phyloP scores from a whole-genome alignment of 2,888 invertebrate genomes.

The Meandrusa payeni region DNA sequence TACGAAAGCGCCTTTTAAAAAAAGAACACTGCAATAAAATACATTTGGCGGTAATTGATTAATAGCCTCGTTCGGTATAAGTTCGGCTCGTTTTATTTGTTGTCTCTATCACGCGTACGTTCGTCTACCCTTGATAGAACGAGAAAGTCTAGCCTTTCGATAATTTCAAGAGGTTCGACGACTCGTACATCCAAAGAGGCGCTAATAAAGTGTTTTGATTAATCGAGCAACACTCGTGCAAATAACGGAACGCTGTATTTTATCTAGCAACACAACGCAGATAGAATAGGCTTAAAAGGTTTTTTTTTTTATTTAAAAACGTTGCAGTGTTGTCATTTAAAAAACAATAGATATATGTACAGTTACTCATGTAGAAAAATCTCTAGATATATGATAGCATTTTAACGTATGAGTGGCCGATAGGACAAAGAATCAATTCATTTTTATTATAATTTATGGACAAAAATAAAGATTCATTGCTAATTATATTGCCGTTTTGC shows the following conservation, averaged over 20 bases:
- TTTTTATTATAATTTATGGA: too few relatives aligned
- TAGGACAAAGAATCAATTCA: too few relatives aligned
- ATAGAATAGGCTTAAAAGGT: not conserved
- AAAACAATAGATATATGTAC: too few relatives aligned
- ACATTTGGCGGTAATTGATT: conserved; percentile 14
- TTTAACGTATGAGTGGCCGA: too few relatives aligned
- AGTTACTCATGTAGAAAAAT: too few relatives aligned
- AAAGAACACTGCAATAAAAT: conserved; percentile 1
- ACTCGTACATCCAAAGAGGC: conserved; percentile 41
- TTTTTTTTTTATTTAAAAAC: not conserved
- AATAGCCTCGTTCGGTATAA: not conserved
- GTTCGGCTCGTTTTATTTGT: not conserved
- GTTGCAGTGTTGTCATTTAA: too few relatives aligned
- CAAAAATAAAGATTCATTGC: too few relatives aligned
- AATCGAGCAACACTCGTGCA: conserved; percentile 27
- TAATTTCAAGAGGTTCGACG: conserved; percentile 40
- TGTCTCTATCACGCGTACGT: not conserved
- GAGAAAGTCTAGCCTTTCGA: conserved; percentile 20
- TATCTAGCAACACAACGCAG: not conserved
- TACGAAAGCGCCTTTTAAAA: not conserved
- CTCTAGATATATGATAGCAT: too few relatives aligned
- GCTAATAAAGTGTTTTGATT: conserved; percentile 55
- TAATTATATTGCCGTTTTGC: too few relatives aligned
- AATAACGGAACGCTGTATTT: conserved; percentile 18
- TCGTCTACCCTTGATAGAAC: not conserved